A percentile compares a stretch with the other conserved stretches of the same genome.
Evolutionary conservation across 2,113 vertebrate genomes (phyloP).

Genomic region (Anarrhichthys ocellatus): DNA sequence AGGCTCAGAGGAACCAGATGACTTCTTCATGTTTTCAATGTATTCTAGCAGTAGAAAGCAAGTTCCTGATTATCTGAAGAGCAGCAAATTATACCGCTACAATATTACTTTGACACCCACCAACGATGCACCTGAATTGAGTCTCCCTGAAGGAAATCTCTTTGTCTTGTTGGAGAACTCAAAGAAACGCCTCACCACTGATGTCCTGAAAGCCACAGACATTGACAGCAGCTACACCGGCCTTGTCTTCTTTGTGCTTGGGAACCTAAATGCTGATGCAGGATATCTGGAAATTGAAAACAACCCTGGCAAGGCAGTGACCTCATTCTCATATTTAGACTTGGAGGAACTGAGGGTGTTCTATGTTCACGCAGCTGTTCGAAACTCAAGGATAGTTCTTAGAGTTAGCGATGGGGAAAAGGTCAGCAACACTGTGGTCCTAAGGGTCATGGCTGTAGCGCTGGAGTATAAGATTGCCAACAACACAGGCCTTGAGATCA

Average conservation of each 20-base stretch:
- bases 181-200: slow-evolving; percentile 86
- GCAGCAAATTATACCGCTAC: slow-evolving; percentile 81
- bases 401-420: slow-evolving; percentile 91
- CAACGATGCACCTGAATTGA: slow-evolving; percentile 89
- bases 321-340: slow-evolving; percentile 85
- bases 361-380: slow-evolving; percentile 87
- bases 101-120: slow-evolving; percentile 87
- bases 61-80: slow-evolving; percentile 82
- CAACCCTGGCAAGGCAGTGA: slow-evolving; percentile 82
- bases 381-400: slow-evolving; percentile 90
- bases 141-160: slow-evolving; percentile 88
- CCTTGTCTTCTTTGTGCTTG: slow-evolving; percentile 88
- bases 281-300: slow-evolving; percentile 89
- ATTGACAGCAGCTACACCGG: slow-evolving; percentile 82
- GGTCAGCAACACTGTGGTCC: slow-evolving; percentile 90
- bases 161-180: slow-evolving; percentile 89
- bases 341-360: slow-evolving; percentile 85
- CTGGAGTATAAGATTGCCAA: slow-evolving; percentile 86
- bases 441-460: slow-evolving; percentile 86
- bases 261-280: slow-evolving; percentile 87
- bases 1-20: slow-evolving; percentile 87
- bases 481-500: slow-evolving; percentile 84
- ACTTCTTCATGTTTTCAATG: slow-evolving; percentile 90
- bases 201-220: slow-evolving; percentile 86
- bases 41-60: slow-evolving; percentile 84